These are phyloP conservation scores for Patella depressa DNA, from an alignment of 2,888 invertebrate species.

Conservation along the genomic window DNA sequence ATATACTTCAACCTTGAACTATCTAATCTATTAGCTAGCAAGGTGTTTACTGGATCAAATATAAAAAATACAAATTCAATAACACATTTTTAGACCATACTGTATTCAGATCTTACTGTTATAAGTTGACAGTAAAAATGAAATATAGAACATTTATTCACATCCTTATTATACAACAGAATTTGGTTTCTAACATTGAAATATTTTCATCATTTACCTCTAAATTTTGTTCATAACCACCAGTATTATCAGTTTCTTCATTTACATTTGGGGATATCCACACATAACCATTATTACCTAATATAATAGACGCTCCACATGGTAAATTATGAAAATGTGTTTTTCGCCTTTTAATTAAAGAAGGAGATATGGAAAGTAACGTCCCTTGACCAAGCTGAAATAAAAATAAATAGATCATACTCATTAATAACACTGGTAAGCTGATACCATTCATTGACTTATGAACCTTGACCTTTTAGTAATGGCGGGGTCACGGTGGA, in stretches of 20 bases:
- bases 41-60: no score
- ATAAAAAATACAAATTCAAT: no score
- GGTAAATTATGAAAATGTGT: conserved; percentile 95
- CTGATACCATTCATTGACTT: no score
- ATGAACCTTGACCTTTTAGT: no score
- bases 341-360: conserved; percentile 91
- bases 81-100: no score
- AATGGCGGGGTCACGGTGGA: no score
- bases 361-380: conserved; percentile 90
- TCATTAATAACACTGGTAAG: neutral
- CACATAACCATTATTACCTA: conserved; percentile 96
- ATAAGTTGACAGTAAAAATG: neutral
- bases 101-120: neutral
- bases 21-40: no score
- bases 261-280: conserved; percentile 86
- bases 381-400: conserved; percentile 83
- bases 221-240: conserved; percentile 84
- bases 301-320: conserved; percentile 90
- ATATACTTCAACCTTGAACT: no score
- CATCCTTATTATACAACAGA: no score
- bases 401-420: neutral
- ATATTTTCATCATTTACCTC: conserved; percentile 70
- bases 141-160: neutral
- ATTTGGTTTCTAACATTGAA: no score
- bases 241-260: conserved; percentile 73